phyloP scores from a whole-genome alignment of 2,113 vertebrate genomes.

The Brachyhypopomus gauderio region DNA sequence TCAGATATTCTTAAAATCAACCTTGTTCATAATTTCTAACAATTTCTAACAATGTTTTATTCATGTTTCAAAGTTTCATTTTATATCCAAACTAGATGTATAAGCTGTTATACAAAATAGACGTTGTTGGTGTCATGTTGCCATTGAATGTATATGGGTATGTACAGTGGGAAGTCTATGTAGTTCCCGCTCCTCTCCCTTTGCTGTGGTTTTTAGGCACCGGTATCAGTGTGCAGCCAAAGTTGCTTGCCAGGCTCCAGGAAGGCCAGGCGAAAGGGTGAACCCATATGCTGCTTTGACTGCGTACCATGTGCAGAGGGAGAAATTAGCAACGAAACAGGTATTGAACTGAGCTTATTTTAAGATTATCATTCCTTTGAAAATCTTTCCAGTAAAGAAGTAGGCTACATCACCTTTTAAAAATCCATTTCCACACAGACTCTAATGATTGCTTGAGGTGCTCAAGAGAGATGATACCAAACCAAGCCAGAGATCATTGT shows the following conservation, averaged over 20 bases:
- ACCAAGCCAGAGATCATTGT: constrained; percentile 65
- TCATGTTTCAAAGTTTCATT: too few species aligned
- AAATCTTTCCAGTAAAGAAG: background rate
- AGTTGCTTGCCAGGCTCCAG: constrained; percentile 71
- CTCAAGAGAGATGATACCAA: constrained; percentile 70
- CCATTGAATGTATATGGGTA: background rate
- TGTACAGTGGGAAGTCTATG: constrained; percentile 5
- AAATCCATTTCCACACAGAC: constrained; percentile 60
- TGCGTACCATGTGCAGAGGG: constrained; percentile 77
- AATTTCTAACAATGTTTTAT: too few species aligned
- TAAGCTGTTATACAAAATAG: background rate
- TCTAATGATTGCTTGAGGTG: constrained; percentile 72
- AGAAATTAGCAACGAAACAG: constrained; percentile 74
- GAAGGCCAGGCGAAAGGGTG: constrained; percentile 66
- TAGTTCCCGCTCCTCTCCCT: constrained; percentile 29
- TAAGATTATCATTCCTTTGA: background rate
- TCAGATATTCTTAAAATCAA: background rate
- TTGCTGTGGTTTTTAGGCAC: constrained; percentile 63
- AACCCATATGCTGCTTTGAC: constrained; percentile 77
- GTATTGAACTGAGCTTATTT: constrained; percentile 49
- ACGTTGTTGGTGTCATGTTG: background rate
- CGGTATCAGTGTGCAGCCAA: constrained; percentile 73
- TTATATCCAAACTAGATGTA: background rate
- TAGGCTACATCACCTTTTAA: background rate
- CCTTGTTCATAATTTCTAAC: too few species aligned